Percentiles rank a stretch among this genome's conserved stretches.
phyloP scores from a whole-genome alignment of 1,140 invertebrate species.

The Cotesia vestalis region DNA sequence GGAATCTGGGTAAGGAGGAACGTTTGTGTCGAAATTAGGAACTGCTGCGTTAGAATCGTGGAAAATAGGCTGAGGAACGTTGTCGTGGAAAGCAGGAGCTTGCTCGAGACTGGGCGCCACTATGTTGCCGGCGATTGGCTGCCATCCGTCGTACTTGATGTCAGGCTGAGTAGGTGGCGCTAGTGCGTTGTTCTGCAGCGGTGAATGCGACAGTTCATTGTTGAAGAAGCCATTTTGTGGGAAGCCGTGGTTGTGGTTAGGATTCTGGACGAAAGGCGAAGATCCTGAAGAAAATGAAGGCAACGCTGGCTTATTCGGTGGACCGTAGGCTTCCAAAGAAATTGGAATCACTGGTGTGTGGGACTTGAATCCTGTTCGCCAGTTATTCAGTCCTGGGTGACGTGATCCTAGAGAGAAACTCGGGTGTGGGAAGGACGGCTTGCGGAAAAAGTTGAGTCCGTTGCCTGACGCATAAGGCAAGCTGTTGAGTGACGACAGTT shows the following conservation, averaged over 20 bases:
- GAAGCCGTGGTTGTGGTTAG: constrained; percentile 53
- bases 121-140: constrained; percentile 76
- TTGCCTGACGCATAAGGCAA: too few relatives aligned
- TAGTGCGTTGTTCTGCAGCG: constrained; percentile 70
- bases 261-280: not conserved
- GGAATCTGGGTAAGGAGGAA: constrained; percentile 29
- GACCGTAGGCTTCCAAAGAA: constrained; percentile 56
- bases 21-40: constrained; percentile 30
- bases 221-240: constrained; percentile 63
- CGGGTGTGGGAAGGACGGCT: too few relatives aligned
- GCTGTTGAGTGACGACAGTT: too few relatives aligned
- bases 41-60: not conserved
- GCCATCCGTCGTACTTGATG: constrained; percentile 85
- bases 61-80: not conserved
- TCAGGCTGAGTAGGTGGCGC: constrained; percentile 78
- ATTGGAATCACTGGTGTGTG: constrained; percentile 57
- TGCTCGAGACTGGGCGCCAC: constrained; percentile 50
- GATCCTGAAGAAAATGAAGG: constrained; percentile 16
- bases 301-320: constrained; percentile 49
- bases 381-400: too few relatives aligned
- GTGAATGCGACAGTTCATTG: constrained; percentile 59
- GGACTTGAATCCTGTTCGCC: not conserved
- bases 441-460: too few relatives aligned
- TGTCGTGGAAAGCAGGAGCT: not conserved
- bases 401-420: too few relatives aligned